phyloP scores from a whole-genome alignment of 2,113 vertebrate species.

The Glareola pratincola region DNA sequence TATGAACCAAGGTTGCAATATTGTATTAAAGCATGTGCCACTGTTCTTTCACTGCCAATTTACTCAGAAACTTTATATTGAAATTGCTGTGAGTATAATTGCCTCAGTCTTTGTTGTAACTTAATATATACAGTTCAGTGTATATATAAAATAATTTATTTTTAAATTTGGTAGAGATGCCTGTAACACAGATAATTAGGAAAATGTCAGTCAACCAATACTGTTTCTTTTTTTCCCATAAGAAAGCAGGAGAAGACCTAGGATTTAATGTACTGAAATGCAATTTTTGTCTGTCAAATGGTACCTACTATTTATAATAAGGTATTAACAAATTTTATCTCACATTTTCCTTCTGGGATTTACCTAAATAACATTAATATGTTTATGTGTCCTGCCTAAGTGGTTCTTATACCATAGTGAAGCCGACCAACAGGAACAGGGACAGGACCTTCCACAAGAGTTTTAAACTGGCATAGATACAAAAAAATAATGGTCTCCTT shows the following conservation, averaged over 20 bases:
- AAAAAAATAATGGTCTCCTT: background rate
- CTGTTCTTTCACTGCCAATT: background rate
- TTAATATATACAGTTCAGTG: background rate
- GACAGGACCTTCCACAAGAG: rapidly evolving
- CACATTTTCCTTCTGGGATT: background rate
- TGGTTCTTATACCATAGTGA: background rate
- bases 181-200: background rate
- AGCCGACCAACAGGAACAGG: background rate
- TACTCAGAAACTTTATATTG: background rate
- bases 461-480: background rate
- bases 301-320: background rate
- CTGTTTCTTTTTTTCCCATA: background rate
- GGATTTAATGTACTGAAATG: background rate
- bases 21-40: background rate
- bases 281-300: background rate
- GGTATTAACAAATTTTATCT: background rate
- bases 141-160: background rate
- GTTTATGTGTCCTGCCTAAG: background rate
- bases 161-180: background rate
- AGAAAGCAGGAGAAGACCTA: background rate
- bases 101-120: background rate
- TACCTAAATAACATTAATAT: background rate
- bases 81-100: background rate
- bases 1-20: background rate
- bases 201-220: background rate